phyloP scores from a whole-genome alignment of 2,113 vertebrate genomes.

The Hypocryptadius cinnamomeus region DNA sequence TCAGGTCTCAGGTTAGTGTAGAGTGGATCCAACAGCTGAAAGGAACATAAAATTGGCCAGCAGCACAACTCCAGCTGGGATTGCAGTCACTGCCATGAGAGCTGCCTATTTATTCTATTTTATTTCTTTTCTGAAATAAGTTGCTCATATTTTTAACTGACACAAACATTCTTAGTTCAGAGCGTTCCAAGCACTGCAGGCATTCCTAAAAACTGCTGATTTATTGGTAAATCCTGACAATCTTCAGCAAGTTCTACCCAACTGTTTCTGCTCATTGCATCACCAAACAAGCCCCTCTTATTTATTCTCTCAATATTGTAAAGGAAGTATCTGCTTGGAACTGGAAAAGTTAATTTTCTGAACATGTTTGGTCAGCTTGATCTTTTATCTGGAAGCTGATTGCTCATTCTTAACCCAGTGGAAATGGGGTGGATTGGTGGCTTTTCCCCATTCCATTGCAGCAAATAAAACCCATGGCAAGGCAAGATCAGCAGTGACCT shows the following conservation, averaged over 20 bases:
- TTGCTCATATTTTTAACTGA: neutral
- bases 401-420: neutral
- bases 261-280: neutral
- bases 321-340: neutral
- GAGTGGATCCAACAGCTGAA: neutral
- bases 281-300: neutral
- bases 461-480: neutral
- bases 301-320: neutral
- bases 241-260: neutral
- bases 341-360: neutral
- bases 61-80: neutral
- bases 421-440: neutral
- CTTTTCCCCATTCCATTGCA: neutral
- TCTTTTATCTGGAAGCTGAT: neutral
- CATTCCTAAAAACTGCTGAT: neutral
- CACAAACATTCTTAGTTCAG: neutral
- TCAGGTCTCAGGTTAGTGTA: neutral
- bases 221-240: neutral
- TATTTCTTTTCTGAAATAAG: neutral
- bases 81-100: neutral
- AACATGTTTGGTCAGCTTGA: neutral
- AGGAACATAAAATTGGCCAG: neutral
- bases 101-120: neutral
- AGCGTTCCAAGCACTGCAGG: neutral
- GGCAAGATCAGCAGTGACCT: neutral